Evolutionary conservation across 2,113 vertebrate genomes (phyloP), one percentile per base, ranked within the genome.

Genomic region (Datnioides undecimradiatus): DNA sequence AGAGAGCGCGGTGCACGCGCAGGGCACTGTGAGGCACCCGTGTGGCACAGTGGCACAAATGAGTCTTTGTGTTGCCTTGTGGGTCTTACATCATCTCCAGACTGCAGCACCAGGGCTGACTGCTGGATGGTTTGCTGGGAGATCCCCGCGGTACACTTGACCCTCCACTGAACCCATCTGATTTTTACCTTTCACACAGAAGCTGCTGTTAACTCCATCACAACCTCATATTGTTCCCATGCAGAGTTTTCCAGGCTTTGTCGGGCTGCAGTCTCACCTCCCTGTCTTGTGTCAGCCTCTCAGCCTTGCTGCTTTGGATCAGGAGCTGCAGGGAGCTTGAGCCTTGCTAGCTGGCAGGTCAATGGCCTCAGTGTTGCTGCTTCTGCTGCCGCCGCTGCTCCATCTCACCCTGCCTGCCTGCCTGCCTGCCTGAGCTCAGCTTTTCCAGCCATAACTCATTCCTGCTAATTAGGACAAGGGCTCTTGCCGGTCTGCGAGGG

Each of bases 361-460:
- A 75, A 29, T 55, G 48, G 63, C 25, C 54, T 59, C 46, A 36
- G 45, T 77, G 76, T 81, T 80, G 54, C 70, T 73, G 36, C 49
- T 19, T 36, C 48, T 67, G 21, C 38, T 46, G 68, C 62, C 46
- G 14, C 59, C 66, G 63, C 76, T 83, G 54, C 86, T 87, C 59
- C 76, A 60, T 82, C 71, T 76, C 74, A 70, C 63, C 78, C 60
- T 55, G 64, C 66, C 67, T 33, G 36, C 66, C 67, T 33, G 36
- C 49, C 46, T 49, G 62, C 65, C 67, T 33, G 43, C 54, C 57
- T 59, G 72, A 89, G 74, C 84, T 90, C 90, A 92, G 80, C 84
- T 90, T 93, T 94, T 94, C 92, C 91, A 91, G 80, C 75, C 59
- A 1, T 73, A 84, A 58, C 36, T 87, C 80, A 82, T 74, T 85